Base-by-base conservation (phyloP, 2,113 vertebrate species). In the Corythaeola cristata region DNA sequence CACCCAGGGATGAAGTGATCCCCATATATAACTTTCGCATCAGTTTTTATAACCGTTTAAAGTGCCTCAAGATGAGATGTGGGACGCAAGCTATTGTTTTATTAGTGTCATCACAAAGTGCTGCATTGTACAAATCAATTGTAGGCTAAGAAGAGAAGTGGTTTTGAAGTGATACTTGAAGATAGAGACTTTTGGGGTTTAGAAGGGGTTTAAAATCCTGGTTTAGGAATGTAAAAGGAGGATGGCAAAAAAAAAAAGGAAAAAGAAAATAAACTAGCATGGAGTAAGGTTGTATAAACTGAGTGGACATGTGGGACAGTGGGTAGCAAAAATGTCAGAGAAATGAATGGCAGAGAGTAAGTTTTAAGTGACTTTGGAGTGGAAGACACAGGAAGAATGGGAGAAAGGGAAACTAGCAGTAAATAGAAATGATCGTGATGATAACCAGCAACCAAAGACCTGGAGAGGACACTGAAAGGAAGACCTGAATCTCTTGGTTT, bases 21-120 rank as follows among this genome's bases (percentile, higher is more conserved):
- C 75, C 93, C 80, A 75, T 92, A 86, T 92, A 92, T 94, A 96
- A 96, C 92, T 92, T 96, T 33, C 27, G 11, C 67, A 92, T 92
- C 92, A 90, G 82, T 77, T 97, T 96, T 94, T 95, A 86, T 94
- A 95, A 94, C 60, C 7, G 0, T 92, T 96, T 94, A 74, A 95
- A 96, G 79, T 88, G 67, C 85, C 39, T 94, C 75, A 64, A 79
- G 85, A 82, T 93, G 75, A 93, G 71, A 67, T 91, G 75, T 94
- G 90, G 44, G 47, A 90, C 85, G 82, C 55, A 84, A 93, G 75
- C 59, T 96, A 18, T 80, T 84, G 88, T 92, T 96, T 96, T 96
- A 94, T 96, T 80, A 67, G 75, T 90, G 71, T 86, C 75, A 77
- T 92, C 88, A 59, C 78, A 37, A 74, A 94, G 79, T 55, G 71